Evolutionary conservation across 2,888 invertebrate genomes (phyloP).

Genomic region (Netelia virgata): DNA sequence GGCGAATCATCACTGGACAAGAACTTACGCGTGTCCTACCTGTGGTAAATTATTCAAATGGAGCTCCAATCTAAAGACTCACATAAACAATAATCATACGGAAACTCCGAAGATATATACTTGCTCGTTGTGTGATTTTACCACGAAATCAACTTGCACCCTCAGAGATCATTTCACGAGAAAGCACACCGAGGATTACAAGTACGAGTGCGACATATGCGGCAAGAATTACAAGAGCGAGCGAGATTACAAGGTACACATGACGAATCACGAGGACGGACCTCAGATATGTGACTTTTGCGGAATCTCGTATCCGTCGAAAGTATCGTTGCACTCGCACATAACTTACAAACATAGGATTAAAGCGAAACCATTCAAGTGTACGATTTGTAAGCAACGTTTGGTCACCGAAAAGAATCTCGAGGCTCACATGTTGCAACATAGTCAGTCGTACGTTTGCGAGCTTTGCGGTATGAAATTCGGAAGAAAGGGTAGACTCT

Average conservation of each 20-base stretch:
- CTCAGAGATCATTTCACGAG: conserved; percentile 65
- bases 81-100: conserved; percentile 66
- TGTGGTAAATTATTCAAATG: conserved; percentile 71
- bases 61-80: conserved; percentile 67
- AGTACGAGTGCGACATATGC: conserved; percentile 69
- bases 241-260: conserved; percentile 62
- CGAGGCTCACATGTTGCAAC: conserved; percentile 66
- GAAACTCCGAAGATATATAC: conserved; percentile 66
- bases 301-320: conserved; percentile 69
- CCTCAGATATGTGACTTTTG: conserved; percentile 70
- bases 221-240: conserved; percentile 64
- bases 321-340: conserved; percentile 69
- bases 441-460: conserved; percentile 70
- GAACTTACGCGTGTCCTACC: conserved; percentile 67
- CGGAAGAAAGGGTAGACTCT: conserved; percentile 54
- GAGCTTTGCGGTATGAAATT: conserved; percentile 68
- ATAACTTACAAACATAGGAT: conserved; percentile 69
- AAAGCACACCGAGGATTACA: conserved; percentile 68
- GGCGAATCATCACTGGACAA: conserved; percentile 64
- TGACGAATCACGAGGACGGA: conserved; percentile 62
- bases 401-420: conserved; percentile 61
- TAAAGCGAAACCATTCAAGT: conserved; percentile 65
- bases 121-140: conserved; percentile 68
- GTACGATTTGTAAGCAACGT: conserved; percentile 60
- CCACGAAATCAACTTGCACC: conserved; percentile 60